phyloP scores from a whole-genome alignment of 2,888 invertebrate species.

The Gymnosoma rotundatum region DNA sequence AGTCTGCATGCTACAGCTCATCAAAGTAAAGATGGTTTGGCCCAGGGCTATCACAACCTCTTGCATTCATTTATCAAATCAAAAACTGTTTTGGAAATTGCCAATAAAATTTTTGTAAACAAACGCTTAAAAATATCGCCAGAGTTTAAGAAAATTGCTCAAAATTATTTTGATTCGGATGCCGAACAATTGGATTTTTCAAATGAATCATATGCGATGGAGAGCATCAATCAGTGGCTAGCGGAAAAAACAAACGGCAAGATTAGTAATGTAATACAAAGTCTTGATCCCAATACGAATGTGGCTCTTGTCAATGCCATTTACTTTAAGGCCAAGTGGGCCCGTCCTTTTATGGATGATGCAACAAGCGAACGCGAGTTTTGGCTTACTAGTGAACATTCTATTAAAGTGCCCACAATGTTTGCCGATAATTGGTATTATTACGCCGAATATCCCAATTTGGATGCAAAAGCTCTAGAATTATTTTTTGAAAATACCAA shows the following conservation, averaged over 20 bases:
- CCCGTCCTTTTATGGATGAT: slow-evolving; percentile 85
- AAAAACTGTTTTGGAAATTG: slow-evolving; percentile 83
- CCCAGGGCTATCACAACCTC: slow-evolving; percentile 77
- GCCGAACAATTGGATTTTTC: slow-evolving; percentile 86
- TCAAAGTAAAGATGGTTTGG: slow-evolving; percentile 77
- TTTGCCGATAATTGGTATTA: slow-evolving; percentile 83
- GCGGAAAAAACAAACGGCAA: slow-evolving; percentile 90
- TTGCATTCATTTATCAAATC: slow-evolving; percentile 79
- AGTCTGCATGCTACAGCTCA: slow-evolving; percentile 77
- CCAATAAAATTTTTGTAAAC: slow-evolving; percentile 89
- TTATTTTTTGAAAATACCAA: slow-evolving; percentile 88
- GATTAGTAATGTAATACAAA: slow-evolving; percentile 89
- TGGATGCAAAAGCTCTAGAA: slow-evolving; percentile 86
- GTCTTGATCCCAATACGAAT: slow-evolving; percentile 84
- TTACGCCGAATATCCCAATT: slow-evolving; percentile 83
- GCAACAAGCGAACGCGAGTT: slow-evolving; percentile 87
- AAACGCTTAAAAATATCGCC: slow-evolving; percentile 84
- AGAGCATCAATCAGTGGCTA: slow-evolving; percentile 91
- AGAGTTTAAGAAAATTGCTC: slow-evolving; percentile 84
- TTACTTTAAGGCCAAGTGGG: slow-evolving; percentile 94
- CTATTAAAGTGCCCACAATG: slow-evolving; percentile 87
- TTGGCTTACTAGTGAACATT: slow-evolving; percentile 84
- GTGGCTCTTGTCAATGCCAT: slow-evolving; percentile 92
- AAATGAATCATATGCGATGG: slow-evolving; percentile 83
- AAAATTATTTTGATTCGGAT: slow-evolving; percentile 86